Evolutionary conservation across 2,113 vertebrate genomes (phyloP).

Genomic region (Hylia prasina): DNA sequence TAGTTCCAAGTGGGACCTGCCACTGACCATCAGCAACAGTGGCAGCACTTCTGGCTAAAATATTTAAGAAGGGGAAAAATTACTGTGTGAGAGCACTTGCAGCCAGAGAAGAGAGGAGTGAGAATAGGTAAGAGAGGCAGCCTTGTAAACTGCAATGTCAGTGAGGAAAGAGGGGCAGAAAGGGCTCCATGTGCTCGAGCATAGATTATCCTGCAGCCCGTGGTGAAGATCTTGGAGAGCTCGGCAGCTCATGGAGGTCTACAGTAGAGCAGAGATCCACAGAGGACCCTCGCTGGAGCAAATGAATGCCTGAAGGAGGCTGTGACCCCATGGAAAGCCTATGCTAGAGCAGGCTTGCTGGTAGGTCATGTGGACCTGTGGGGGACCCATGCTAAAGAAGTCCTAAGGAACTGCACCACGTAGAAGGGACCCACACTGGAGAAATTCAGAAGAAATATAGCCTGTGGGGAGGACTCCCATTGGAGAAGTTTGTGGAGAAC

Average conservation of each 20-base stretch:
- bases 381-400: neutral
- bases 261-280: neutral
- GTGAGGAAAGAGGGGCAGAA: neutral
- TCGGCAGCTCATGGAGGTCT: neutral
- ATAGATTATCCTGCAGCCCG: neutral
- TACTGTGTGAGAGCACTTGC: neutral
- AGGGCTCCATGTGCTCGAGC: rapidly evolving
- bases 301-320: neutral
- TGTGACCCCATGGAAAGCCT: neutral
- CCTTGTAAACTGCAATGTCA: neutral
- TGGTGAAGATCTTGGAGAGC: neutral
- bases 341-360: neutral
- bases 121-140: neutral
- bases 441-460: neutral
- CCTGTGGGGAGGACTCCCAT: neutral
- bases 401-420: neutral
- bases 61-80: neutral
- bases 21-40: neutral
- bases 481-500: neutral
- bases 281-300: neutral
- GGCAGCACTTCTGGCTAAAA: neutral
- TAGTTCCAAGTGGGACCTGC: neutral
- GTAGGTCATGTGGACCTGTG: rapidly evolving
- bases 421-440: rapidly evolving
- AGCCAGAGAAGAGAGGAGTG: neutral